phyloP scores from a whole-genome alignment of 1,140 invertebrate genomes.

The Delia radicum region DNA sequence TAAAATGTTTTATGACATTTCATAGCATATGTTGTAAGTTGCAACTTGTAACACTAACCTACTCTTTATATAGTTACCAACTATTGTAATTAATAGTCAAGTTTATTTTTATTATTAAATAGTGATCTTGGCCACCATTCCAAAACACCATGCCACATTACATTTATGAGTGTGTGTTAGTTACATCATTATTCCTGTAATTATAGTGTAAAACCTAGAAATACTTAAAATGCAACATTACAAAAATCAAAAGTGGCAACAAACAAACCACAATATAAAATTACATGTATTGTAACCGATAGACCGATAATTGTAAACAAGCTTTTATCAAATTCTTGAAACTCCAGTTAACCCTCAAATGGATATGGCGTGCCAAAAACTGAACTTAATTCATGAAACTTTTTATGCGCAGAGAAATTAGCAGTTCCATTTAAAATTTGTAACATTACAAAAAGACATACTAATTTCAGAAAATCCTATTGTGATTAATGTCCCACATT shows the following conservation, averaged over 20 bases:
- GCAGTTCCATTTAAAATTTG: too few species aligned
- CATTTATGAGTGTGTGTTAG: neutral
- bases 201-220: neutral
- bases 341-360: too few species aligned
- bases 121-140: conserved; percentile 4
- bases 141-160: neutral
- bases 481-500: too few species aligned
- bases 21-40: too few species aligned
- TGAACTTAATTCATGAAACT: too few species aligned
- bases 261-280: neutral
- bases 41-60: too few species aligned
- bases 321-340: neutral
- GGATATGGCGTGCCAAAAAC: too few species aligned
- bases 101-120: neutral
- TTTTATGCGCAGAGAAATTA: too few species aligned
- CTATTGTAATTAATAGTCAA: neutral
- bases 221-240: neutral
- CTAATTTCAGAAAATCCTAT: too few species aligned
- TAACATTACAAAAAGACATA: too few species aligned
- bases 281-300: neutral
- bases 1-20: too few species aligned
- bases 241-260: neutral
- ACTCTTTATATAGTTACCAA: neutral
- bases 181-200: conserved; percentile 7
- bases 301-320: neutral